Evolutionary conservation across 2,888 invertebrate species (phyloP), one percentile per base, ranked within the genome.

Genomic region (Leptopilina syphax): DNA sequence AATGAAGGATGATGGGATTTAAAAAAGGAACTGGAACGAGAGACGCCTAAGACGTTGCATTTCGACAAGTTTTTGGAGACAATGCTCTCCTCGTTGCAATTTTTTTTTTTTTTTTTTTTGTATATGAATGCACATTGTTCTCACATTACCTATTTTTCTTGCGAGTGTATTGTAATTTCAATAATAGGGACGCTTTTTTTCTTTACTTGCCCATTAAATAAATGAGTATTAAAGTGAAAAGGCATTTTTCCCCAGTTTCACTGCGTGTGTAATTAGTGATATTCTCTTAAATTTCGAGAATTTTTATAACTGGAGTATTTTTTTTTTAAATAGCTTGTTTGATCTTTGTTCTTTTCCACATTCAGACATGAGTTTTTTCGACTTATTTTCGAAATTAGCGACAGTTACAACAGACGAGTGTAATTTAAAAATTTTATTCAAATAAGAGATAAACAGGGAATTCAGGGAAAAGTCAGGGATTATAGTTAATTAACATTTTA

Each of bases 1-100:
- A 65, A 76, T 50, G 81, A 81, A n/a, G 79, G 63, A 63, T 63
- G 63, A 63, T 63, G 63, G 63, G 63, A 63, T 63, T 54, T 50
- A 50, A 79, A 78, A 57, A 63, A 76, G 50, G 78, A 63, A 76
- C 54, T 78, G 68, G 73, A 67, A 27, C 60, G 65, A 81, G 79
- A 77, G 50, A 50, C 50, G 50, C 50, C 41, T 34, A 44, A 76
- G 44, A 65, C 47, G 27, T 65, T 65, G 27, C 44, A 47, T 65
- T 65, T 65, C 18, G 41, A 63, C 63, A 34, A 70, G 27, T 34
- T 50, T 50, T 54, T 70, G 7, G 18, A 18, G 44, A 67, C 67
- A 70, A 70, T 70, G 13, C 50, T 54, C 13, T 50, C 10, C 54
- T 70, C 54, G 54, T 70, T 70, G 50, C 27, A 54, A 27, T 54